Percentiles rank a stretch among this genome's conserved stretches.
Conservation (phyloP, 2,888 invertebrate species). For the Choristoneura rosaceana region DNA sequence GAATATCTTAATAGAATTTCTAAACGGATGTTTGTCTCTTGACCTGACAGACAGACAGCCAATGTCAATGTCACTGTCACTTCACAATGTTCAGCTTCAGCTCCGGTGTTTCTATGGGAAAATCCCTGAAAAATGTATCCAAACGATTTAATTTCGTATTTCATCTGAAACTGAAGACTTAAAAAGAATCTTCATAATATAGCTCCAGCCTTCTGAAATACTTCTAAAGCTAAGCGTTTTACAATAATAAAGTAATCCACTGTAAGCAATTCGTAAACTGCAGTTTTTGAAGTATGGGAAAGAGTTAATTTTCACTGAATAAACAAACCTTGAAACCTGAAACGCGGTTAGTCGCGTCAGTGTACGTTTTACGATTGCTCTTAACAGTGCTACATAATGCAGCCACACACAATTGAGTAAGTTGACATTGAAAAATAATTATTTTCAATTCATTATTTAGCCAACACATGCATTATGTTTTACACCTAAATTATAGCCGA, state of each 20-base stretch:
- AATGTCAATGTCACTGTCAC: slow-evolving; percentile 19
- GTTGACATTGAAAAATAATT: slow-evolving; percentile 40
- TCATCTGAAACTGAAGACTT: not conserved
- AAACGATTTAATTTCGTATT: not conserved
- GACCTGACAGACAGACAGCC: not conserved
- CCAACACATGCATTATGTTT: not conserved
- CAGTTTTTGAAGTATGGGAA: slow-evolving; percentile 6
- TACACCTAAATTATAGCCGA: not conserved
- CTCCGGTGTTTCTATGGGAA: slow-evolving; percentile 21
- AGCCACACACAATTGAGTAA: slow-evolving; percentile 58
- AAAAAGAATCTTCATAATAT: not conserved
- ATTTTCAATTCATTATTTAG: not conserved
- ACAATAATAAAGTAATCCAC: no score
- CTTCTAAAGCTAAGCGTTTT: not conserved
- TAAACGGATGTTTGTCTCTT: no score
- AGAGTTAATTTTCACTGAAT: slow-evolving; percentile 39
- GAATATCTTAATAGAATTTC: not conserved
- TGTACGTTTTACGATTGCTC: slow-evolving; percentile 2
- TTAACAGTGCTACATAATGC: slow-evolving; percentile 52
- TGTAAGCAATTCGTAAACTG: slow-evolving; percentile 1
- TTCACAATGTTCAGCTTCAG: not conserved
- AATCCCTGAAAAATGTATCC: slow-evolving; percentile 23
- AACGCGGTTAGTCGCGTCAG: slow-evolving; percentile 20
- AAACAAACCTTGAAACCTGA: slow-evolving; percentile 63
- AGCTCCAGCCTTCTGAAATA: not conserved